phyloP scores from a whole-genome alignment of 1,140 invertebrate genomes.

The Drosophila teissieri region DNA sequence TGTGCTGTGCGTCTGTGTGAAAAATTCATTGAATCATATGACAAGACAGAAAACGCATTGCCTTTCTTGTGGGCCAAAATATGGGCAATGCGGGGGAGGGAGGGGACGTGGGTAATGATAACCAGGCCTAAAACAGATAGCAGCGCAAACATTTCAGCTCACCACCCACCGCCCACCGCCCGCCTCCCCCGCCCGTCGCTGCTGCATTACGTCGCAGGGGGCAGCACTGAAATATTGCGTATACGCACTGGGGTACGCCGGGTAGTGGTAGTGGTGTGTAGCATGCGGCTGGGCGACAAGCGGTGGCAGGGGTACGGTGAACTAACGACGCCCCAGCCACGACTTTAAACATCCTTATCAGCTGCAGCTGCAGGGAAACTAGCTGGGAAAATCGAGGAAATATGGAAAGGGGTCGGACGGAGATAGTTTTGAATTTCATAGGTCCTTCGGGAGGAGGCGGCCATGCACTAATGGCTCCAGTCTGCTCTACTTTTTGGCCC shows the following conservation, averaged over 20 bases:
- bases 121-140: conserved; percentile 40
- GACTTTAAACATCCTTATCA: conserved; percentile 63
- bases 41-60: conserved; percentile 56
- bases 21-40: conserved; percentile 80
- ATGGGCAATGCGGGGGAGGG: neutral
- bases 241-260: conserved; percentile 34
- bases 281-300: no score
- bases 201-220: conserved; percentile 50
- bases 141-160: conserved; percentile 62
- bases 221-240: conserved; percentile 70
- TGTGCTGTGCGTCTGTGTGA: conserved; percentile 41
- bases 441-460: conserved; percentile 20
- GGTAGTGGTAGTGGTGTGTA: neutral
- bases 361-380: conserved; percentile 30
- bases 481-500: conserved; percentile 8
- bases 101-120: conserved; percentile 14
- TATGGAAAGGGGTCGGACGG: neutral
- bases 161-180: no score
- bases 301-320: conserved; percentile 18
- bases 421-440: conserved; percentile 53
- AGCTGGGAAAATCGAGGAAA: neutral
- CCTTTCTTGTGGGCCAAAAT: conserved; percentile 4
- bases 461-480: conserved; percentile 12
- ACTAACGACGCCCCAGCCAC: conserved; percentile 69
- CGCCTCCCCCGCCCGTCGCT: no score